Evolutionary conservation across 2,797 vertebrate genomes (phyloP).

Genomic region (Myotis daubentonii): DNA sequence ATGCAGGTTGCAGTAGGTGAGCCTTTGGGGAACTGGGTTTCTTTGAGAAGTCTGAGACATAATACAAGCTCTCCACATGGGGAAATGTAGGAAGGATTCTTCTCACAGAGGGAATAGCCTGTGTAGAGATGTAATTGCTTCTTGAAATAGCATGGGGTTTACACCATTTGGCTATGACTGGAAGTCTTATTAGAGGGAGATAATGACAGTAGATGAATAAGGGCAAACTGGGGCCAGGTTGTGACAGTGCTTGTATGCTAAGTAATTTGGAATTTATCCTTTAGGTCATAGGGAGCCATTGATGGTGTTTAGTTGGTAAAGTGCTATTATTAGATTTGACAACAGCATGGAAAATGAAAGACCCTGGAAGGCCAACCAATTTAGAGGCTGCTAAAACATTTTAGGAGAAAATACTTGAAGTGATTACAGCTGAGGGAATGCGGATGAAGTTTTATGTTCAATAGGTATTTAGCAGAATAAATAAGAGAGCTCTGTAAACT

Average conservation of each 20-base stretch:
- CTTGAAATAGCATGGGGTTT: constrained; percentile 12
- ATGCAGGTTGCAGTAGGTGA: background rate
- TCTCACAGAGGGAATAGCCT: background rate
- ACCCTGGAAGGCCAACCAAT: constrained; percentile 65
- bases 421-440: constrained; percentile 7
- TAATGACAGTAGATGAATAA: constrained; percentile 25
- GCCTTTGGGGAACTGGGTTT: background rate
- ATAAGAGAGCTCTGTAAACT: background rate
- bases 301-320: constrained; percentile 39
- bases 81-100: background rate
- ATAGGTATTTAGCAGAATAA: background rate
- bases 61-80: background rate
- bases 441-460: background rate
- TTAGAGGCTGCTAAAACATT: constrained; percentile 65
- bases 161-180: background rate
- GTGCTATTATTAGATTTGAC: constrained; percentile 69
- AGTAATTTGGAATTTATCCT: constrained; percentile 63
- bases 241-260: constrained; percentile 20
- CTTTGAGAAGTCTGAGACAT: background rate
- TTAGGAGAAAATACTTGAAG: constrained; percentile 55
- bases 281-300: constrained; percentile 38
- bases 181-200: background rate
- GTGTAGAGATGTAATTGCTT: background rate
- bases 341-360: constrained; percentile 67
- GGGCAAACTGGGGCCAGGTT: constrained; percentile 31